These are phyloP conservation scores for Gari tellinella DNA, from an alignment of 2,888 invertebrate genomes.

Conservation along the genomic window DNA sequence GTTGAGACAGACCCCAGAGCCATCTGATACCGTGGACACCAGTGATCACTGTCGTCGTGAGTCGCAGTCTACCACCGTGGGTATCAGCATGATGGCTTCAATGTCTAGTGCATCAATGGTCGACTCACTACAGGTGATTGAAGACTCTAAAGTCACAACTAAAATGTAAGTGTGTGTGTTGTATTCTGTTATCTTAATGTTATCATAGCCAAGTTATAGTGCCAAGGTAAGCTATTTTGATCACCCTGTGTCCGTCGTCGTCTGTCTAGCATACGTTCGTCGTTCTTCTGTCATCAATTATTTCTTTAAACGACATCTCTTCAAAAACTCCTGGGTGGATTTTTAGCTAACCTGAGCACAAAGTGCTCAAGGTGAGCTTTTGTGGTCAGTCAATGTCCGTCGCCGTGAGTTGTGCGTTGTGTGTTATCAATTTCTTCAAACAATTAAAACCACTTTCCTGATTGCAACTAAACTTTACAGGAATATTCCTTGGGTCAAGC, in stretches of 20 bases:
- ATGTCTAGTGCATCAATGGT: slow-evolving; percentile 18
- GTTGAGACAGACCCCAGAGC: not conserved
- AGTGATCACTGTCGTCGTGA: slow-evolving; percentile 4
- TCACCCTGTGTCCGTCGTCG: not conserved
- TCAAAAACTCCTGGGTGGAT: too few relatives aligned
- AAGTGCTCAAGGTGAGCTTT: too few relatives aligned
- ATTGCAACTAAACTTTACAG: too few relatives aligned
- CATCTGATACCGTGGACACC: not conserved
- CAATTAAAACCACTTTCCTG: too few relatives aligned
- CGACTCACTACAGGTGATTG: slow-evolving; percentile 61
- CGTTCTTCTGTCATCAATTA: not conserved
- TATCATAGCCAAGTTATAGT: too few relatives aligned
- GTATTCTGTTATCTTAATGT: too few relatives aligned
- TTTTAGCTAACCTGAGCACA: not conserved
- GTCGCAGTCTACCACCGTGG: slow-evolving; percentile 22
- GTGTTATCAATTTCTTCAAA: too few relatives aligned
- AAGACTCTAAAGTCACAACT: slow-evolving; percentile 60
- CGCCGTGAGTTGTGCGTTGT: too few relatives aligned
- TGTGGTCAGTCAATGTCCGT: too few relatives aligned
- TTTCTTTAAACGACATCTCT: too few relatives aligned
- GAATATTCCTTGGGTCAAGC: too few relatives aligned
- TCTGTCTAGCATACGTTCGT: not conserved
- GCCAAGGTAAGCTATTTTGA: too few relatives aligned
- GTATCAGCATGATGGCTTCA: slow-evolving; percentile 53
- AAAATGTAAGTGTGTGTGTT: slow-evolving; percentile 54